phyloP scores from a whole-genome alignment of 1,140 invertebrate genomes.

The Archegozetes longisetosus region DNA sequence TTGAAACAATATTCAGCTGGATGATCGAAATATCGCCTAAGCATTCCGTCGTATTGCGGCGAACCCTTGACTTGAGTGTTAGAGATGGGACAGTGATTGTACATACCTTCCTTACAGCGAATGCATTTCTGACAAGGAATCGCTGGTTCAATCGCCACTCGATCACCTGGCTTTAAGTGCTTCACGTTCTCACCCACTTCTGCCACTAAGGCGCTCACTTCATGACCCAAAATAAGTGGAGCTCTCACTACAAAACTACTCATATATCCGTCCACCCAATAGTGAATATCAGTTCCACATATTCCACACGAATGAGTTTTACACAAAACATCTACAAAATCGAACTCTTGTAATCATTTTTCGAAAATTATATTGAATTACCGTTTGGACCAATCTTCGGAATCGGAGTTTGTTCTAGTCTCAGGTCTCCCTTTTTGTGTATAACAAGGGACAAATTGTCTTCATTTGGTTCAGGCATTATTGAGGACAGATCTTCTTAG shows the following conservation, averaged over 20 bases:
- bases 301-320: slow-evolving; percentile 68
- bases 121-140: slow-evolving; percentile 64
- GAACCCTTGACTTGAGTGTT: slow-evolving; percentile 78
- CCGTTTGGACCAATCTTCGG: background rate
- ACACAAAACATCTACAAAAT: slow-evolving; percentile 9
- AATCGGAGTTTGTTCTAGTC: background rate
- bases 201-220: slow-evolving; percentile 56
- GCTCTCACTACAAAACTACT: slow-evolving; percentile 57
- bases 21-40: slow-evolving; percentile 67
- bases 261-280: slow-evolving; percentile 60
- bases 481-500: too few relatives aligned
- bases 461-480: too few relatives aligned
- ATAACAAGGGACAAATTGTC: background rate
- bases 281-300: slow-evolving; percentile 88
- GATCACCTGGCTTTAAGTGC: slow-evolving; percentile 57
- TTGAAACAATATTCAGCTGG: slow-evolving; percentile 37
- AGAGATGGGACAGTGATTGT: slow-evolving; percentile 58
- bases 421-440: background rate
- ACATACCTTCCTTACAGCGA: slow-evolving; percentile 65
- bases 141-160: slow-evolving; percentile 83
- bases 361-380: background rate
- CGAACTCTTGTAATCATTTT: too few relatives aligned
- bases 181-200: slow-evolving; percentile 54
- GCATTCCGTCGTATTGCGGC: slow-evolving; percentile 67
- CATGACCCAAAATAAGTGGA: slow-evolving; percentile 80